These are phyloP conservation scores for Tyto alba DNA, from an alignment of 2,113 vertebrate species.

Conservation along the genomic window DNA sequence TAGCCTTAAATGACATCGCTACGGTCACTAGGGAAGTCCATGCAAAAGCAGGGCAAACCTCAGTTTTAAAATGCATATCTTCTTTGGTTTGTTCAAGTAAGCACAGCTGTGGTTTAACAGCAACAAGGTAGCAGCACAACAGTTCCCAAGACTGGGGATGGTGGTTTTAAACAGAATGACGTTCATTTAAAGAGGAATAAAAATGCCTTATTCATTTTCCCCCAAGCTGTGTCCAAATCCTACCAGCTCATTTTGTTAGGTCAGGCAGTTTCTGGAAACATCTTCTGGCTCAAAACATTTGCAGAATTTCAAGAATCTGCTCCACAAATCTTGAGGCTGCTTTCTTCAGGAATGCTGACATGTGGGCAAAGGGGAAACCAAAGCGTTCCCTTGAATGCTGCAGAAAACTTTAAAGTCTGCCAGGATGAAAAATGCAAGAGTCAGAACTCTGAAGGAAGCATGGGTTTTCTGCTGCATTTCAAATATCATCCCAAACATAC, in stretches of 20 bases:
- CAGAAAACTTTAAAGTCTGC: conserved; percentile 16
- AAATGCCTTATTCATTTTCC: not conserved
- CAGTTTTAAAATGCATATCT: not conserved
- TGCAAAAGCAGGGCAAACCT: not conserved
- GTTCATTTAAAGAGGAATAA: not conserved
- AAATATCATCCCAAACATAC: not conserved
- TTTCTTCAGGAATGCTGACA: conserved; percentile 36
- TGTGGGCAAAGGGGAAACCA: conserved; percentile 47
- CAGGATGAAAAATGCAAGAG: conserved; percentile 6
- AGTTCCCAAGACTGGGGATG: not conserved
- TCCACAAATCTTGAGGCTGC: conserved; percentile 36
- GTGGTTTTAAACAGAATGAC: not conserved
- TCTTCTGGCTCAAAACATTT: conserved; percentile 15
- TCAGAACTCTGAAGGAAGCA: not conserved
- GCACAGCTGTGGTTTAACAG: not conserved
- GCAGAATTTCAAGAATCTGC: conserved; percentile 49
- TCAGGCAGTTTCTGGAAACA: conserved; percentile 20
- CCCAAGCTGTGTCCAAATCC: not conserved
- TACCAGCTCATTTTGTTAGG: not conserved
- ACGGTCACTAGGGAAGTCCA: not conserved
- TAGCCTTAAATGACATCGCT: not conserved
- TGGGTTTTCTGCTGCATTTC: conserved; percentile 29
- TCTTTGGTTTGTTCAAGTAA: not conserved
- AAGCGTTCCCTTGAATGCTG: not conserved
- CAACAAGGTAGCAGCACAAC: not conserved